These are phyloP conservation scores for Himalopsyche tibetana DNA, from an alignment of 2,888 invertebrate species.

Conservation along the genomic window DNA sequence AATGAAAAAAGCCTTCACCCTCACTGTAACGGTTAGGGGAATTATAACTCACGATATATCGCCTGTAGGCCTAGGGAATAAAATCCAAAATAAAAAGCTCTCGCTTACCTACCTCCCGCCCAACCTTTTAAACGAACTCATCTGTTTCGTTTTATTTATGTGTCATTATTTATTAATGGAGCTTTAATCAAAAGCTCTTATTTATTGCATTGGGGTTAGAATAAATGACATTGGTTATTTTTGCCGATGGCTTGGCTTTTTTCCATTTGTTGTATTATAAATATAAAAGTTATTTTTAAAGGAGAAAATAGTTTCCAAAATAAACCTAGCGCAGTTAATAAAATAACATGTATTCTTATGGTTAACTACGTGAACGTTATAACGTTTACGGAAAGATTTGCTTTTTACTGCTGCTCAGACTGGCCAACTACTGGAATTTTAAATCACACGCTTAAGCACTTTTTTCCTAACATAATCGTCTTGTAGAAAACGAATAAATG, in stretches of 20 bases:
- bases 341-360: no score
- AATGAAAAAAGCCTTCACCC: constrained; percentile 14
- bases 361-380: no score
- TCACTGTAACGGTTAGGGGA: constrained; percentile 13
- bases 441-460: no score
- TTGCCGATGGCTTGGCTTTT: background rate
- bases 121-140: constrained; percentile 57
- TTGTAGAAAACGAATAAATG: no score
- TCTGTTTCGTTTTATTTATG: constrained; percentile 60
- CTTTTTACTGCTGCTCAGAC: background rate
- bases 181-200: constrained; percentile 51
- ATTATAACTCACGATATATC: constrained; percentile 47
- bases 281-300: no score
- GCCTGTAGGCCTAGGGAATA: constrained; percentile 39
- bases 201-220: constrained; percentile 48
- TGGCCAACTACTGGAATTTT: no score
- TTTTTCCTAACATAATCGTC: no score
- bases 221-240: constrained; percentile 43
- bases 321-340: no score
- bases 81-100: constrained; percentile 51
- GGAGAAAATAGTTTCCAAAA: no score
- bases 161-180: constrained; percentile 61
- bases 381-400: background rate
- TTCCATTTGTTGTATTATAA: background rate
- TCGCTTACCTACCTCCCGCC: constrained; percentile 27